A percentile compares a stretch with the other conserved stretches of the same genome.
phyloP scores from a whole-genome alignment of 2,888 invertebrate species.

The Xiphydria camelus region DNA sequence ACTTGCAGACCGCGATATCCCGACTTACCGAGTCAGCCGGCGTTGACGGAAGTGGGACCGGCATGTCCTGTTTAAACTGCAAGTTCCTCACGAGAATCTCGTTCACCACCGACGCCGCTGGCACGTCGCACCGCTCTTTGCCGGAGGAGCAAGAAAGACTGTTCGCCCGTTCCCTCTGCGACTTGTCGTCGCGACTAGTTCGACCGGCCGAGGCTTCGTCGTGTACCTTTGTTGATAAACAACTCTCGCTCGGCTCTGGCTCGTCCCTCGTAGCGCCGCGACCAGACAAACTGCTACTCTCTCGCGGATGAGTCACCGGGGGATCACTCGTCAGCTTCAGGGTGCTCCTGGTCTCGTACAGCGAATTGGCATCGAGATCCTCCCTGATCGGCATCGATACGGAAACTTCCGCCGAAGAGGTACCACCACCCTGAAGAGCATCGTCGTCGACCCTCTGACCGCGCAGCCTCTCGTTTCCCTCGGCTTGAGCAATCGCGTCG shows the following conservation, averaged over 20 bases:
- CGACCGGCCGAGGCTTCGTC: conserved; percentile 14
- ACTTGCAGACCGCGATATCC: conserved; percentile 45
- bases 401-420: not conserved
- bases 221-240: no score
- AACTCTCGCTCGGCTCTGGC: conserved; percentile 24
- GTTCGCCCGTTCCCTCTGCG: not conserved
- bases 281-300: conserved; percentile 29
- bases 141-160: not conserved
- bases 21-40: no score
- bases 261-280: conserved; percentile 29
- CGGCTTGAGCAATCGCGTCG: not conserved
- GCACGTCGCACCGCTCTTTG: not conserved
- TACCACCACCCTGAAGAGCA: not conserved
- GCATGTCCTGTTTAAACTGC: not conserved
- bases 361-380: not conserved
- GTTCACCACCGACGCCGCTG: not conserved
- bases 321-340: conserved; percentile 13
- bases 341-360: conserved; percentile 32
- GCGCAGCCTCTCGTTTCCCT: conserved; percentile 12
- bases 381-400: not conserved
- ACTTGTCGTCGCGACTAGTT: not conserved
- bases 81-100: not conserved
- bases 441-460: conserved; percentile 6
- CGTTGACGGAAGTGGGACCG: not conserved
- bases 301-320: conserved; percentile 22